Conservation (phyloP, 2,888 invertebrate genomes). For the Drosophila neonasuta region DNA sequence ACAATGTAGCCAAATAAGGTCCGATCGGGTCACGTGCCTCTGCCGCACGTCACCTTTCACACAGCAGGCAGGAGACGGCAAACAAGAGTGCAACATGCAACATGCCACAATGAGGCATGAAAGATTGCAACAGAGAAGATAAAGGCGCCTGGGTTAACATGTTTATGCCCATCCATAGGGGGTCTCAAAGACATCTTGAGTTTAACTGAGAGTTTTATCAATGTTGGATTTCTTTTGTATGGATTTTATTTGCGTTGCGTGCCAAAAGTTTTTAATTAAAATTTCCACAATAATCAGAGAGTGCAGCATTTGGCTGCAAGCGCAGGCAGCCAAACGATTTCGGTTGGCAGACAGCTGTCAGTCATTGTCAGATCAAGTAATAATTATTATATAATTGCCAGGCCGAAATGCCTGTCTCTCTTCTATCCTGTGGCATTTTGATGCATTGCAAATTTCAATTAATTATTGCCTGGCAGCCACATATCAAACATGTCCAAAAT, state of each 20-base stretch:
- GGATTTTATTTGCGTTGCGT: conserved; percentile 28
- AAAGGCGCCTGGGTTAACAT: conserved; percentile 44
- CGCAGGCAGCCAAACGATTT: conserved; percentile 4
- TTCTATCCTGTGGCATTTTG: conserved; percentile 37
- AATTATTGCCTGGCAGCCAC: conserved; percentile 48
- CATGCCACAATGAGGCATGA: conserved; percentile 50
- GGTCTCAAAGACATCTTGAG: conserved; percentile 34
- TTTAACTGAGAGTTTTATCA: conserved; percentile 32
- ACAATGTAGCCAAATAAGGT: conserved; percentile 31
- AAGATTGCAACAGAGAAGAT: conserved; percentile 51
- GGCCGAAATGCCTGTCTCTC: conserved; percentile 3
- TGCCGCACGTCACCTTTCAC: conserved; percentile 31
- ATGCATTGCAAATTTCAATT: conserved; percentile 64
- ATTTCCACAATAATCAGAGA: conserved; percentile 32
- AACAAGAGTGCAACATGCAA: conserved; percentile 33
- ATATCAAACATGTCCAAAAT: conserved; percentile 20
- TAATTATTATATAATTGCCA: conserved; percentile 67
- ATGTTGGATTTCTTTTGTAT: conserved; percentile 26
- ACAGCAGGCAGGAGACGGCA: conserved; percentile 33
- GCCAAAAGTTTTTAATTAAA: conserved; percentile 56
- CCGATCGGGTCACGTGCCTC: conserved; percentile 44
- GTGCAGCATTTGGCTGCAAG: conserved; percentile 47
- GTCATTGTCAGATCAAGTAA: conserved; percentile 46
- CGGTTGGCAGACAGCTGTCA: conserved; percentile 51
- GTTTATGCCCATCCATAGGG: conserved; percentile 34